Base-by-base conservation (phyloP, 2,113 vertebrate species). In the Thunnus thynnus region DNA sequence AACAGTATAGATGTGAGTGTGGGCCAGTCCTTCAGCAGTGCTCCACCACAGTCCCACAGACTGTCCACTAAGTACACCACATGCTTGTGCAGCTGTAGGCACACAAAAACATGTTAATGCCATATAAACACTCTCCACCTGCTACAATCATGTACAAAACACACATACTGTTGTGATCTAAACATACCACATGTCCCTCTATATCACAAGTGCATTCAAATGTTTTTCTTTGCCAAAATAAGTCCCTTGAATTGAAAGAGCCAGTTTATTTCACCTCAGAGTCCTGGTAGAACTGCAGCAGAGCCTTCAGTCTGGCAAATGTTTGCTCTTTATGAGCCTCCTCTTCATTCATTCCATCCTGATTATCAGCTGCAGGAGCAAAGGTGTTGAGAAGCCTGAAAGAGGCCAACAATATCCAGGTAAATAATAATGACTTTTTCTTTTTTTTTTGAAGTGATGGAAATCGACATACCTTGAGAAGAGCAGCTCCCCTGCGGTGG, bases 31-130 rank as follows among this genome's bases (percentile, higher is more conserved):
- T 97, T 97, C 73, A 98, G 91, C 71, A 97, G 92, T 72, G 83
- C 82, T 18, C 94, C 94, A n/a, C 92, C 95, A 89, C 95, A 96
- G 89, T 98, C 97, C 97, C 97, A 98, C 84, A 98, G 94, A 87
- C 97, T 96, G 94, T 98, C 97, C 90, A 98, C 93, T 13, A 98
- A 94, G 86, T 97, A 98, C 0, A 95, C 89, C 82, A 97, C 94
- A 2, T 97, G 97, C 58, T 94, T 93, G 87, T 98, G 97, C n/a
- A 97, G 84, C 97, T 98, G 90, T 13, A 76, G 18, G 11, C 14
- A 12, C 4, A 57, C 13, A 16, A 52, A 72, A 3, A 65, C 54
- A 66, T 10, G 3, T 62, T 20, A 61, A 14, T 32, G 1, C 14
- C 5, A 32, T 14, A 44, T 63, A 41, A 62, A 36, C 10, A 44